Base-by-base conservation (phyloP, 2,113 vertebrate species). In the Plectropomus leopardus region DNA sequence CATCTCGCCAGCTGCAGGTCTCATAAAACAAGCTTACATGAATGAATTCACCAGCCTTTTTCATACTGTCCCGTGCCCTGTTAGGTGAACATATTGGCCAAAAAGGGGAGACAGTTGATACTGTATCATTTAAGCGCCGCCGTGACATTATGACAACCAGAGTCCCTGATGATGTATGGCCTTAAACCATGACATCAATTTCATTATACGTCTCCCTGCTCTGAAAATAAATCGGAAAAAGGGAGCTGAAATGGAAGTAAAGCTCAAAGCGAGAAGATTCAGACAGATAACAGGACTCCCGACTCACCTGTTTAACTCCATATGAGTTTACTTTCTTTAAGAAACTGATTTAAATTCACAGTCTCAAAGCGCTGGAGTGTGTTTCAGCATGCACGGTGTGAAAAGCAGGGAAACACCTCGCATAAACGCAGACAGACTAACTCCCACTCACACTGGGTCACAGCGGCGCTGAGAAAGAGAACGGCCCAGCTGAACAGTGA, bases 381-480 rank as follows among this genome's bases (percentile, higher is more conserved):
- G 58, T 73, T 75, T 66, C 53, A 68, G 40, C 51, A 30, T 9
- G 45, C 48, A 44, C 10, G n/a, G 28, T 16, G 68, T 59, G 55
- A 51, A 58, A 67, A 63, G 64, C 61, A 78, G 59, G 65, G 69
- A 67, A 83, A 78, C 76, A 67, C 61, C 26, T 50, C 28, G 13
- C 54, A 68, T 51, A 79, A 83, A 77, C 61, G 82, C 54, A 54
- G 68, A 72, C 59, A 71, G 21, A 51, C 50, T 24, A 76, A 80
- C 65, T 32, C 66, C 60, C 74, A 83, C 69, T 78, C 60, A 42
- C 54, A 19, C 48, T 40, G 40, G 65, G 76, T 76, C 54, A 67
- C 63, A 74, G n/a, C n/a, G 2, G 19, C 0, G 0, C 73, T 44
- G 51, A 72, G 23, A 15, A 40, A 1, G 58, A 23, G 40, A 6